These are phyloP conservation scores for Perca fluviatilis DNA, from an alignment of 2,113 vertebrate genomes.

Conservation along the genomic window DNA sequence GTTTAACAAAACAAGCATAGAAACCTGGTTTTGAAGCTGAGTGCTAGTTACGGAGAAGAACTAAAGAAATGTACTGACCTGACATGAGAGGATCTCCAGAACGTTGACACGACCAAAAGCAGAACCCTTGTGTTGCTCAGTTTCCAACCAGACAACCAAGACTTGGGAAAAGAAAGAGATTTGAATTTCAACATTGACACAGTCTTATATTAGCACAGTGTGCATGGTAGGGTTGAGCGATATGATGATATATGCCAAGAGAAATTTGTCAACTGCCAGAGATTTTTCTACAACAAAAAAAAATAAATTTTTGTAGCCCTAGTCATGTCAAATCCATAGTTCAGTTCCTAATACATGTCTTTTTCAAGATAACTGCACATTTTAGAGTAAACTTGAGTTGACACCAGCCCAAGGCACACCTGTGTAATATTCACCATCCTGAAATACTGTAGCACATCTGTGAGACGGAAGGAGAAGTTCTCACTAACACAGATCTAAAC, in stretches of 20 bases:
- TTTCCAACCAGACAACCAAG: constrained; percentile 1
- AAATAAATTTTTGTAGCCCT: neutral
- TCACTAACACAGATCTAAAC: neutral
- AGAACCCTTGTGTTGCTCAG: constrained; percentile 9
- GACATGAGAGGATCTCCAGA: constrained; percentile 28
- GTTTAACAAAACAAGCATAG: constrained; percentile 2
- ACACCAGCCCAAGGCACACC: neutral
- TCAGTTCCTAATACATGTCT: neutral
- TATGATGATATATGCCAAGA: neutral
- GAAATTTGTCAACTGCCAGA: constrained; percentile 5
- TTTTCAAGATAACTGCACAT: neutral
- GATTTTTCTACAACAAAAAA: neutral
- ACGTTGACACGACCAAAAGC: constrained; percentile 8
- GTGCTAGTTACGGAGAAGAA: neutral
- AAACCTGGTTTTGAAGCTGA: neutral
- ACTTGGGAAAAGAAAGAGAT: neutral
- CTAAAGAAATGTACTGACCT: constrained; percentile 14
- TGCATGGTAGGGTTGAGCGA: neutral
- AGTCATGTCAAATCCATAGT: neutral
- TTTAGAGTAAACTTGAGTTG: neutral
- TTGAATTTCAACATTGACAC: constrained; percentile 20
- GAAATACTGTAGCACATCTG: too few species aligned
- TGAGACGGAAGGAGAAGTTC: neutral
- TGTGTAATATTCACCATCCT: neutral
- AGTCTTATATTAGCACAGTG: neutral